Evolutionary conservation across 2,888 invertebrate genomes (phyloP), one percentile per base, ranked within the genome.

Genomic region (Euclidia mi): DNA sequence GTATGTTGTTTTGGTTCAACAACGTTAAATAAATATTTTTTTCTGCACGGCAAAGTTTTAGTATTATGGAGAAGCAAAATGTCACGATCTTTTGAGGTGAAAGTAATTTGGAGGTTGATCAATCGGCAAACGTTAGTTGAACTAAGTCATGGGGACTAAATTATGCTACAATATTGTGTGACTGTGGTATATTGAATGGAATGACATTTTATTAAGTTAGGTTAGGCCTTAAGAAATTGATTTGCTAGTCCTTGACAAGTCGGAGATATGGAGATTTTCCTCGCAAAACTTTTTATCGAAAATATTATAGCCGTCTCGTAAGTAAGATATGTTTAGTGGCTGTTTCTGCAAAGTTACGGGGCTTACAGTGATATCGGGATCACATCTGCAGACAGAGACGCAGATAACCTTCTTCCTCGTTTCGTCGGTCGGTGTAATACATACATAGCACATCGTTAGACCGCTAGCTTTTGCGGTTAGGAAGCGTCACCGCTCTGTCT

Each of bases 401-500:
- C 28, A 46, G 14, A 41, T 40, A 20, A 15, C 32, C 32, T 32
- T 41, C 7, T 20, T 25, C 10, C 32, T 41, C 32, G 32, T 44
- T 32, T 45, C 12, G 48, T 60, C 45, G 41, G 48, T 51, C 50
- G 37, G 35, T 44, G 43, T 40, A 47, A 42, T 46, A 71, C 32
- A 51, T 61, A 35, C 29, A 17, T 10, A 45, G 58, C 32, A 57
- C 60, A 66, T 66, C 18, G 37, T 11, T 63, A 63, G 58, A 9
- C 41, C 11, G 62, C 62, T 55, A n/a, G n/a, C n/a, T 59, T 34
- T 44, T 53, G 69, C 17, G 53, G 51, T 37, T 44, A 37, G 49
- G 51, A 59, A 53, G 57, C 40, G 49, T 28, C 35, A 50, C 66
- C 78, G 25, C 41, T 31, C 41, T 28, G 76, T 68, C 71, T 65